Percentiles rank a stretch among this genome's conserved stretches.
These are phyloP conservation scores for Psittacus erithacus DNA, from an alignment of 2,113 vertebrate species.

Conservation along the genomic window DNA sequence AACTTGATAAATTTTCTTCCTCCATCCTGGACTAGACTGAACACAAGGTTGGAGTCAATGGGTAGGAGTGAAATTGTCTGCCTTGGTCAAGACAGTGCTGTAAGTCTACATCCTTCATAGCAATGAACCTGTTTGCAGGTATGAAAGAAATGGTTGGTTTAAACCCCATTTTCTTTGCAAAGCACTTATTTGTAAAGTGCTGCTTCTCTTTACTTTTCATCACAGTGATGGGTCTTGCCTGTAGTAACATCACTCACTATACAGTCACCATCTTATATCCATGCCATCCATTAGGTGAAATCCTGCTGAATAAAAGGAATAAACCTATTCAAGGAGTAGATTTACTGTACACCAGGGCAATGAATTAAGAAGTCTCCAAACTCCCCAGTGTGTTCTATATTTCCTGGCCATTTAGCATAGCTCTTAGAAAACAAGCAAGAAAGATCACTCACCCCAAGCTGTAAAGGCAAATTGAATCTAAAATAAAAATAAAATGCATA, in stretches of 20 bases:
- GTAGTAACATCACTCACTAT: conserved; percentile 31
- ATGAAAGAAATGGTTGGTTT: neutral
- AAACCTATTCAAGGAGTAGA: conserved; percentile 66
- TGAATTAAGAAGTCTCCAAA: conserved; percentile 58
- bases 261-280: conserved; percentile 43
- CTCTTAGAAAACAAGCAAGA: conserved; percentile 48
- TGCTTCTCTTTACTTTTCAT: conserved; percentile 28
- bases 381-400: conserved; percentile 42
- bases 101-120: neutral
- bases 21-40: neutral
- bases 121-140: neutral
- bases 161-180: neutral
- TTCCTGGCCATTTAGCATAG: conserved; percentile 47
- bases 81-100: neutral
- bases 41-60: accelerated
- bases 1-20: neutral
- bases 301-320: conserved; percentile 63
- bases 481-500: conserved; percentile 35
- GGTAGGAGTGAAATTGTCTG: neutral
- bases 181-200: neutral
- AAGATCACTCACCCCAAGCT: neutral
- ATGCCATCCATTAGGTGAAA: conserved; percentile 50
- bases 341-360: conserved; percentile 37
- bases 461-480: conserved; percentile 21
- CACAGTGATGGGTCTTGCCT: conserved; percentile 27